Evolutionary conservation across 2,797 vertebrate genomes (phyloP), one percentile per base, ranked within the genome.

Genomic region (Ataeniobius toweri): DNA sequence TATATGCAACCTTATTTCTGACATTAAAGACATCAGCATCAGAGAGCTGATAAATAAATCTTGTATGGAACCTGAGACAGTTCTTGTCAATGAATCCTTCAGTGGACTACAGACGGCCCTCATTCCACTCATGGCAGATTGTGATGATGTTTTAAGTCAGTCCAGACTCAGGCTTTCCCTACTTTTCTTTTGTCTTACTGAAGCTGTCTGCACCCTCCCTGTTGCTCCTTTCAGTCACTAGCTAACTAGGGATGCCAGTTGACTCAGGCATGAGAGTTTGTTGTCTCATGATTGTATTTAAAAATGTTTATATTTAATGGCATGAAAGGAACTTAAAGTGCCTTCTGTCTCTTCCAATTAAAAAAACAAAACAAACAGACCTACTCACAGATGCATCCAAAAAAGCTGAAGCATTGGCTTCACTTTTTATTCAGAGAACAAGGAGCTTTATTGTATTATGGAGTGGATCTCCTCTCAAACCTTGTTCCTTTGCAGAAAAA

Each of bases 101-200:
- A 94, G 91, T 92, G 90, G 88, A 89, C 91, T 89, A 89, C 91
- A 94, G 90, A 92, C 90, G 82, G 82, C 83, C 84, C 86, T 92
- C 39, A 82, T 89, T 92, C 83, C 75, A 89, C 85, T 92, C 79
- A 84, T 88, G 88, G 89, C 87, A 85, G 86, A 92, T 89, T 88
- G 88, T 91, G 91, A 95, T 93, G 94, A 91, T 86, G 87, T 92
- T 95, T 95, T 96, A 95, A 96, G 92, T 94, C 89, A 86, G 91
- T 94, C 95, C 95, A 96, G 94, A 95, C 93, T 87, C 48, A 1
- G 81, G 59, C 86, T 81, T 89, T 90, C 80, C 80, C 71, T 50
- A 81, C 85, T 84, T 84, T 87, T 89, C 91, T 90, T 91, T 91
- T 92, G 91, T 92, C 85, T 88, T 89, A 67, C 79, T 82, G 77